These are phyloP conservation scores for Cichlasoma orientale DNA, from an alignment of 2,797 vertebrate species.

Conservation along the genomic window DNA sequence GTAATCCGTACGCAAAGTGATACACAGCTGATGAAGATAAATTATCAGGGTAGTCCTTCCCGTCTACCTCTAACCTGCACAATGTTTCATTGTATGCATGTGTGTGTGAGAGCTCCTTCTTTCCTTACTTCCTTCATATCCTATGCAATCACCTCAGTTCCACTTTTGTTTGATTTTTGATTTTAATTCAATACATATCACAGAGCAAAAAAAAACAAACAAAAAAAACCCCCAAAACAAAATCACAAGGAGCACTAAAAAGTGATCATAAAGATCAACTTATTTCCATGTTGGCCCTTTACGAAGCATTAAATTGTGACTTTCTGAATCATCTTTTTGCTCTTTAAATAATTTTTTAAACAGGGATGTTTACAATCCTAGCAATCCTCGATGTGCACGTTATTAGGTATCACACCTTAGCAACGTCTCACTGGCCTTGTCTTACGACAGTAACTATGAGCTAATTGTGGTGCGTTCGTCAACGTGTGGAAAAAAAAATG, in stretches of 20 bases:
- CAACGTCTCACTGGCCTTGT: not conserved
- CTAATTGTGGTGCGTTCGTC: not conserved
- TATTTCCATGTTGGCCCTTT: accelerated
- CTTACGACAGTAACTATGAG: not conserved
- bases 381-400: not conserved
- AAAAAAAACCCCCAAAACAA: no score
- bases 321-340: not conserved
- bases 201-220: no score
- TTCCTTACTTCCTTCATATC: not conserved
- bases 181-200: no score
- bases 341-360: not conserved
- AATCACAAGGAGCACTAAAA: not conserved
- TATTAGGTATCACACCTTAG: not conserved
- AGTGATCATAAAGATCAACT: not conserved
- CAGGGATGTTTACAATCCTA: not conserved
- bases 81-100: conserved; percentile 16
- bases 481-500: conserved; percentile 8
- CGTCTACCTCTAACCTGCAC: conserved; percentile 21
- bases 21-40: conserved; percentile 12
- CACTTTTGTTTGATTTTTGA: no score
- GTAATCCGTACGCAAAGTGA: not conserved
- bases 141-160: no score
- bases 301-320: accelerated
- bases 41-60: not conserved
- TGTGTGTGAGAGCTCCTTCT: not conserved